phyloP scores from a whole-genome alignment of 2,797 vertebrate species.

The Siniperca scherzeri region DNA sequence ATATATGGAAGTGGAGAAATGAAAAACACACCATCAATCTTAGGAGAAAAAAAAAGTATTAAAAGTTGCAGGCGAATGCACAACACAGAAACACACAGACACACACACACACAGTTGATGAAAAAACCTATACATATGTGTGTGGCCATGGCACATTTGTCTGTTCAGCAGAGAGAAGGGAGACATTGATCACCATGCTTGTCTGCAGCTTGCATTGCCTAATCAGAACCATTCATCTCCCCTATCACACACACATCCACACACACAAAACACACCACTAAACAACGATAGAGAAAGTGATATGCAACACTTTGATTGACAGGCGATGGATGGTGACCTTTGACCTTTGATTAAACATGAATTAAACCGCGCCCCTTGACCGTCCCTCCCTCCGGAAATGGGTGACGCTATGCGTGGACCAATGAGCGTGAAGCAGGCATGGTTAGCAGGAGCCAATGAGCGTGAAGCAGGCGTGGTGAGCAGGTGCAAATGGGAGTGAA shows the following conservation, averaged over 20 bases:
- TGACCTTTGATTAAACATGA: too few species aligned
- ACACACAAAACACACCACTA: constrained; percentile 32
- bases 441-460: too few species aligned
- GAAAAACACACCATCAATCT: constrained; percentile 32
- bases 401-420: too few species aligned
- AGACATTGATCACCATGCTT: constrained; percentile 68
- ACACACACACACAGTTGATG: constrained; percentile 12
- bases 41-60: constrained; percentile 18
- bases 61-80: constrained; percentile 20
- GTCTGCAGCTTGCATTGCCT: constrained; percentile 64
- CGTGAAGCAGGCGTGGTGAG: too few species aligned
- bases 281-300: too few species aligned
- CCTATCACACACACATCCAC: neutral
- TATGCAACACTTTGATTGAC: too few species aligned
- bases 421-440: too few species aligned
- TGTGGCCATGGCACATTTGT: constrained; percentile 34
- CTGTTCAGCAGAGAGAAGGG: constrained; percentile 29
- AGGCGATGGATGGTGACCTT: too few species aligned
- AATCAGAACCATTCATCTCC: constrained; percentile 74
- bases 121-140: constrained; percentile 1
- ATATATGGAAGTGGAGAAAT: constrained; percentile 9
- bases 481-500: too few species aligned
- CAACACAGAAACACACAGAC: neutral
- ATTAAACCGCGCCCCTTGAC: too few species aligned
- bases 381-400: too few species aligned